Evolutionary conservation across 2,888 invertebrate genomes (phyloP).

Genomic region (Troglohyphantes excavatus): DNA sequence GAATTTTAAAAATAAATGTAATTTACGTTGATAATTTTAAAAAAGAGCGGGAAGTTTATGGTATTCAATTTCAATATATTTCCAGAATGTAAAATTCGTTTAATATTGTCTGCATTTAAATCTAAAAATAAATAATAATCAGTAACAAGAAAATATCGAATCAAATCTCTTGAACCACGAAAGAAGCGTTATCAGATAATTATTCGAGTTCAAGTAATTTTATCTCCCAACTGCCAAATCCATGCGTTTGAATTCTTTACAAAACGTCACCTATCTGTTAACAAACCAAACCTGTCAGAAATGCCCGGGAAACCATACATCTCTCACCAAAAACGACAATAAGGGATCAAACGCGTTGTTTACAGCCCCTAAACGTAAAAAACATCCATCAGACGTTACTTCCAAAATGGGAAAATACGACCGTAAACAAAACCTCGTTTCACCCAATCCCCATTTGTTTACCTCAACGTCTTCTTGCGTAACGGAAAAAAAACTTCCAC

Average conservation of each 20-base stretch:
- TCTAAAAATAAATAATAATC: too few species aligned
- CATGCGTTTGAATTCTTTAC: not conserved
- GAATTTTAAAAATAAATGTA: too few species aligned
- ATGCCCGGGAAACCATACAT: not conserved
- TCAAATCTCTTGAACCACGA: not conserved
- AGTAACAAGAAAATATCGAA: too few species aligned
- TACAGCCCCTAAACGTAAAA: conserved; percentile 27
- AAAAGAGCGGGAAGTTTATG: too few species aligned
- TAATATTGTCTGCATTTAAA: too few species aligned
- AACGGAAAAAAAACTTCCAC: conserved; percentile 35
- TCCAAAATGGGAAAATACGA: conserved; percentile 11
- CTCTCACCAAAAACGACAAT: not conserved
- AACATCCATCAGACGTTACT: conserved; percentile 12
- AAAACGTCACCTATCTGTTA: not conserved
- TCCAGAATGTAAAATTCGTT: too few species aligned
- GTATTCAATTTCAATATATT: too few species aligned
- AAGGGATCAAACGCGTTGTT: conserved; percentile 24
- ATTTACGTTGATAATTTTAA: too few species aligned
- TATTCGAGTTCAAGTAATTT: not conserved
- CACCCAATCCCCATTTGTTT: conserved; percentile 28
- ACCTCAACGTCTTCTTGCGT: conserved; percentile 14
- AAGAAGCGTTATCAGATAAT: not conserved
- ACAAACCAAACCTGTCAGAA: not conserved
- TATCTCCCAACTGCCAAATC: not conserved
- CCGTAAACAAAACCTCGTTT: conserved; percentile 26